Conservation (phyloP, 2,888 invertebrate genomes). For the Cheilosia impressa region DNA sequence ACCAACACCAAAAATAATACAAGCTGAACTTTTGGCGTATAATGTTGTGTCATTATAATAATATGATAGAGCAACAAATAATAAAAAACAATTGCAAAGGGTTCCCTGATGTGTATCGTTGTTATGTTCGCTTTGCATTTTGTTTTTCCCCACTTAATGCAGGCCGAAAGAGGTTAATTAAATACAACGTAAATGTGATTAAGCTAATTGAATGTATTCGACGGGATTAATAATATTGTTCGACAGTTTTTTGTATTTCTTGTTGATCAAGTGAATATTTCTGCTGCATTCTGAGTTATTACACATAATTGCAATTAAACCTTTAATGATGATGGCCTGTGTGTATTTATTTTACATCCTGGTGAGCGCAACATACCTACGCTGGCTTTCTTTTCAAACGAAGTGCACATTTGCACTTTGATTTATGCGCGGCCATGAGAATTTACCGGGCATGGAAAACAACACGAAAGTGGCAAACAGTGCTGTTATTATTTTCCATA, state of each 20-base stretch:
- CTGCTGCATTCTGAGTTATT: not conserved
- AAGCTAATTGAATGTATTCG: constrained; percentile 54
- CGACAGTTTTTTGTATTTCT: constrained; percentile 5
- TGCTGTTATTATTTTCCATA: too few species aligned
- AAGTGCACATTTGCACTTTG: too few species aligned
- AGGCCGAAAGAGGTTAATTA: constrained; percentile 40
- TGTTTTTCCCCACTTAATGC: constrained; percentile 22
- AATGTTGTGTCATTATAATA: not conserved
- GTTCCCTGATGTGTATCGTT: not conserved
- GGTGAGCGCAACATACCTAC: too few species aligned
- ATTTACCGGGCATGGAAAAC: too few species aligned
- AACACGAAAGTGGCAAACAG: too few species aligned
- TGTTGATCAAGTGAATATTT: constrained; percentile 3
- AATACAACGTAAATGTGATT: constrained; percentile 41
- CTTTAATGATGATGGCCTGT: not conserved
- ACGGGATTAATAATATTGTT: constrained; percentile 33
- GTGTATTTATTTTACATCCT: too few species aligned
- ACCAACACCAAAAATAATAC: not conserved
- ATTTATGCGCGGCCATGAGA: too few species aligned
- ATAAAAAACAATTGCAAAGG: too few species aligned
- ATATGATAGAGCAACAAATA: too few species aligned
- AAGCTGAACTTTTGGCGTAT: not conserved
- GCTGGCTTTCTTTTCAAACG: too few species aligned
- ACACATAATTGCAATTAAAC: constrained; percentile 6
- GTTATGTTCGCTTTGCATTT: not conserved